These are phyloP conservation scores for Laspeyria flexula DNA, from an alignment of 2,888 invertebrate species.

Conservation along the genomic window DNA sequence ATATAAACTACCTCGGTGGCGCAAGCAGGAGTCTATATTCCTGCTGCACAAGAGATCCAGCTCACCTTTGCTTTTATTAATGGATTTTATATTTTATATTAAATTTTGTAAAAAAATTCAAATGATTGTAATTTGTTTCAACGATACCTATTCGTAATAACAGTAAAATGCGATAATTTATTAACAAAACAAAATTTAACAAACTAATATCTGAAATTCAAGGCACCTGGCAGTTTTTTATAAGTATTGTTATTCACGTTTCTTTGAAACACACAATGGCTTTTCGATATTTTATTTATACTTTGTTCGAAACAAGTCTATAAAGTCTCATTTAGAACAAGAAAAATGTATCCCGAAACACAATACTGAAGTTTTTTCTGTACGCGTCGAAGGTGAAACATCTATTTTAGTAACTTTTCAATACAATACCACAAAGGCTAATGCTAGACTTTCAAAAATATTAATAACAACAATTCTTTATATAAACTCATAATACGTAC, in stretches of 20 bases:
- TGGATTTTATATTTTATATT: too few species aligned
- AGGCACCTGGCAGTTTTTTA: conserved; percentile 15
- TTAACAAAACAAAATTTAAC: background rate
- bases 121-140: too few species aligned
- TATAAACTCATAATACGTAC: too few species aligned
- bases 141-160: too few species aligned
- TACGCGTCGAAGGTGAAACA: background rate
- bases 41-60: too few species aligned
- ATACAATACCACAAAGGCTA: background rate
- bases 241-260: conserved; percentile 14
- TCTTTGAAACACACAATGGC: conserved; percentile 24
- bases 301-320: conserved; percentile 21
- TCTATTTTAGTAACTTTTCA: background rate
- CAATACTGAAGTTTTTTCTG: background rate
- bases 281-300: conserved; percentile 42
- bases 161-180: background rate
- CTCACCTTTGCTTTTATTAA: too few species aligned
- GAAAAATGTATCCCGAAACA: conserved; percentile 20
- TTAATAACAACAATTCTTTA: too few species aligned
- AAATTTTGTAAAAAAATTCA: too few species aligned
- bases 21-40: too few species aligned
- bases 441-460: too few species aligned
- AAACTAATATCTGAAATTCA: background rate
- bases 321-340: conserved; percentile 30
- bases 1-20: too few species aligned